Evolutionary conservation across 2,888 invertebrate genomes (phyloP).

Genomic region (Capitulum mitella): DNA sequence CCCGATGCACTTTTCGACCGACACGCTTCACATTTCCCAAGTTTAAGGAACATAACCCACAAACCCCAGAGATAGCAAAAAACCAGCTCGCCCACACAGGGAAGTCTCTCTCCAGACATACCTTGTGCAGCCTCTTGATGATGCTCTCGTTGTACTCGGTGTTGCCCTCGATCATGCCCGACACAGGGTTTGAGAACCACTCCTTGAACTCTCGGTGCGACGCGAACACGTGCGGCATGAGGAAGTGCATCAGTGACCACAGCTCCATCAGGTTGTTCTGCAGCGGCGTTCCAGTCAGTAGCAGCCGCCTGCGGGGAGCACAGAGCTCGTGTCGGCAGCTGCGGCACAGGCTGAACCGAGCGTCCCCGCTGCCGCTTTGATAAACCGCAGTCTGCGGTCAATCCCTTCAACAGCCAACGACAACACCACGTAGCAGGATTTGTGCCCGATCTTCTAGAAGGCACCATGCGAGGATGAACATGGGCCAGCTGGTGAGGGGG

Average conservation of each 20-base stretch:
- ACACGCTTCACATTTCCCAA: too few relatives aligned
- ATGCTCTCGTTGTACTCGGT: conserved; percentile 83
- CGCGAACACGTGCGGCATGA: conserved; percentile 95
- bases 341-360: background rate
- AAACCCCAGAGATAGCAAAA: too few relatives aligned
- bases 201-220: conserved; percentile 81
- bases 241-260: conserved; percentile 96
- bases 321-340: conserved; percentile 30
- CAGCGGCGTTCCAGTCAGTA: conserved; percentile 89
- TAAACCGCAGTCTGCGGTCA: too few relatives aligned
- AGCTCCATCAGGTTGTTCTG: conserved; percentile 95
- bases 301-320: conserved; percentile 57
- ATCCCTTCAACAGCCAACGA: too few relatives aligned
- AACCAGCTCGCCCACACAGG: too few relatives aligned
- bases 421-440: too few relatives aligned
- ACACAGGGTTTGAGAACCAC: conserved; percentile 97
- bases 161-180: conserved; percentile 90
- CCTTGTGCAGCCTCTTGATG: conserved; percentile 82
- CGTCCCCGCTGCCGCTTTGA: too few relatives aligned
- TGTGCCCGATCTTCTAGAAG: conserved; percentile 30
- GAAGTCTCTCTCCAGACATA: too few relatives aligned
- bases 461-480: background rate
- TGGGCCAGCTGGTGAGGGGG: background rate
- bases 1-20: too few relatives aligned
- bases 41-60: too few relatives aligned